Evolutionary conservation across 2,888 invertebrate genomes (phyloP).

Genomic region (Phlogophora meticulosa): DNA sequence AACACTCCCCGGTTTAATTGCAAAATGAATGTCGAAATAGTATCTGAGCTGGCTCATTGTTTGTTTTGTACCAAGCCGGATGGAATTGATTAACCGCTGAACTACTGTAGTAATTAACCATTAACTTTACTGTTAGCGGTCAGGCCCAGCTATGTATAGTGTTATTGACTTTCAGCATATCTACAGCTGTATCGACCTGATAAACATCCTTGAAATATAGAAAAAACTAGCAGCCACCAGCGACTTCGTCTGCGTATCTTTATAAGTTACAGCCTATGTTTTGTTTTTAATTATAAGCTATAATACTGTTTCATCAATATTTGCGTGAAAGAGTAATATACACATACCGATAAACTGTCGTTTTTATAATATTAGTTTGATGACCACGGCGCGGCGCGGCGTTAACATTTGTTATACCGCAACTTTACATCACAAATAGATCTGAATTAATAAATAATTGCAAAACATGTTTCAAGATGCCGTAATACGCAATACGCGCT

Average conservation of each 20-base stretch:
- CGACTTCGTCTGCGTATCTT: too few species aligned
- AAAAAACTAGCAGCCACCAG: too few species aligned
- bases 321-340: too few species aligned
- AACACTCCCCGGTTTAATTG: slow-evolving; percentile 72
- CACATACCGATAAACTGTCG: too few species aligned
- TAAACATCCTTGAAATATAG: slow-evolving; percentile 55
- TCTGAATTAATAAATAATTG: slow-evolving; percentile 17
- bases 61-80: slow-evolving; percentile 75
- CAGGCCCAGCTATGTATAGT: slow-evolving; percentile 51
- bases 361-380: too few species aligned
- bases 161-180: slow-evolving; percentile 65
- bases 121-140: slow-evolving; percentile 68
- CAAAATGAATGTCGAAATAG: slow-evolving; percentile 78
- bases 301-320: too few species aligned
- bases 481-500: slow-evolving; percentile 3
- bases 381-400: too few species aligned
- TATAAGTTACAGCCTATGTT: too few species aligned
- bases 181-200: slow-evolving; percentile 39
- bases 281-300: too few species aligned
- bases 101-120: slow-evolving; percentile 69
- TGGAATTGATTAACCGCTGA: slow-evolving; percentile 77
- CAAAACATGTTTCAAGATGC: slow-evolving; percentile 12
- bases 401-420: slow-evolving; percentile 32
- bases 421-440: slow-evolving; percentile 37
- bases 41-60: slow-evolving; percentile 71